A percentile compares a stretch with the other conserved stretches of the same genome.
Conservation (phyloP, 1,140 invertebrate genomes). For the Aphis gossypii region DNA sequence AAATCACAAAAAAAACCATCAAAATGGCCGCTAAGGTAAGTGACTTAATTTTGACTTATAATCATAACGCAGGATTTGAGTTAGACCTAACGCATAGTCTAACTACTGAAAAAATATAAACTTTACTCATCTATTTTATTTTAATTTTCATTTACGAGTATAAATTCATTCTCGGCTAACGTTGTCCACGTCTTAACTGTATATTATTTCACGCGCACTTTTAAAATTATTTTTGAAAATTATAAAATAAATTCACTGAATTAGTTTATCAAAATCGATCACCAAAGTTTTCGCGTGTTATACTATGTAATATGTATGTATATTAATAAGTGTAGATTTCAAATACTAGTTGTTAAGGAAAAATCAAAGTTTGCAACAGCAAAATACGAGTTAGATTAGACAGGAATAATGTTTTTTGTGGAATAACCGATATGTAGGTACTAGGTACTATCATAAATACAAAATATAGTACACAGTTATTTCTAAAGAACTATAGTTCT, state of each 20-base stretch:
- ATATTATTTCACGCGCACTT: neutral
- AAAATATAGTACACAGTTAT: neutral
- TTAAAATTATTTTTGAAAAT: neutral
- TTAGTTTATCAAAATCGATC: neutral
- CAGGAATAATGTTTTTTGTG: neutral
- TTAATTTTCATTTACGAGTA: neutral
- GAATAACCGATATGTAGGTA: neutral
- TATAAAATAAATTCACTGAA: neutral
- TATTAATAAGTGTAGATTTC: neutral
- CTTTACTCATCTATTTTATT: neutral
- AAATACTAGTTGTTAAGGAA: neutral
- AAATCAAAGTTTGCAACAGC: neutral
- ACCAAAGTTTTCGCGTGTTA: too few relatives aligned
- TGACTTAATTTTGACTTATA: neutral
- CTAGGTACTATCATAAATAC: neutral
- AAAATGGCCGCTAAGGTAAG: conserved; percentile 55
- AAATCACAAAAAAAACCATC: neutral
- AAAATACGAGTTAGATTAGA: neutral
- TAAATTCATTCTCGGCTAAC: neutral
- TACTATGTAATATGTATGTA: neutral
- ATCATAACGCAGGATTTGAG: neutral
- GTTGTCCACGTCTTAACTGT: neutral
- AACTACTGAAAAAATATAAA: neutral
- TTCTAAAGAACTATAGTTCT: neutral
- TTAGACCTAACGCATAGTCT: neutral